Percentiles rank a stretch among this genome's conserved stretches.
Evolutionary conservation across 2,113 vertebrate species (phyloP).

Genomic region (Halichoeres trimaculatus): DNA sequence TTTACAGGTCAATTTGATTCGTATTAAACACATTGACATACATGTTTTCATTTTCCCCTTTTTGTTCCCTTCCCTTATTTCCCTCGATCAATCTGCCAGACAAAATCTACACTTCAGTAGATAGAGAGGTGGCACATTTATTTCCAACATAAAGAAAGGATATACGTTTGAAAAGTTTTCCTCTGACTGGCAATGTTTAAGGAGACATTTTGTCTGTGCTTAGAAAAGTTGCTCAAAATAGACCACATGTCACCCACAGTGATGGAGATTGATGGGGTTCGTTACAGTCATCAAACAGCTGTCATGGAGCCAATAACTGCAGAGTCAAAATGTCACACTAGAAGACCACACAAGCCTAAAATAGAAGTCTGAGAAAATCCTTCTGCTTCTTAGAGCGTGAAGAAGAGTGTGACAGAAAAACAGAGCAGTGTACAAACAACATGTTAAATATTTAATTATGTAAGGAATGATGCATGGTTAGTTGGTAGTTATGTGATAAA

Average conservation of each 20-base stretch:
- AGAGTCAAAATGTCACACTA: neutral
- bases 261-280: neutral
- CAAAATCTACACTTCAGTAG: neutral
- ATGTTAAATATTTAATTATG: neutral
- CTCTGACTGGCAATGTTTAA: neutral
- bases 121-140: neutral
- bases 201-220: neutral
- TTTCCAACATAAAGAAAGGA: neutral
- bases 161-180: neutral
- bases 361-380: neutral
- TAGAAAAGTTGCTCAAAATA: neutral
- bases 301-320: neutral
- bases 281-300: neutral
- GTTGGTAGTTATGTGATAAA: no score
- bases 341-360: neutral
- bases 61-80: neutral
- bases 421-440: neutral
- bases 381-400: neutral
- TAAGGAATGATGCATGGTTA: no score
- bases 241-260: neutral
- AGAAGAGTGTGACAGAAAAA: neutral
- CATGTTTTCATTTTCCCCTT: conserved; percentile 2
- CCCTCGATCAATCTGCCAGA: neutral
- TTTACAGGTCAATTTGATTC: neutral
- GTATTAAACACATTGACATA: neutral